Percentiles rank a stretch among this genome's conserved stretches.
phyloP scores from a whole-genome alignment of 2,113 vertebrate species.

The Calonectris borealis region DNA sequence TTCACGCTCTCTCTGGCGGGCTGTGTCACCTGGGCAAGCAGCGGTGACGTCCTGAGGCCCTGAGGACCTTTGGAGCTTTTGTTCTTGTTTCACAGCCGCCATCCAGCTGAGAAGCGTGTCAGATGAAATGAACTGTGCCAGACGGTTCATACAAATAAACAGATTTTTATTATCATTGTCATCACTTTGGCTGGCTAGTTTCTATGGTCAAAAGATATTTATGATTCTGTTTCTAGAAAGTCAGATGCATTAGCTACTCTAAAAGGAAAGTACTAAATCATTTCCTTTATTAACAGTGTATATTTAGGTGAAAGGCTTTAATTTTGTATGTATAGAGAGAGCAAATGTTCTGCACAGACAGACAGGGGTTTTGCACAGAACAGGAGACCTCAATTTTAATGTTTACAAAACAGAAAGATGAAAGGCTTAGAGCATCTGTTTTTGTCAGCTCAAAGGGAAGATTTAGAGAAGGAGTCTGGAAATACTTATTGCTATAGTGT shows the following conservation, averaged over 20 bases:
- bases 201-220: not conserved
- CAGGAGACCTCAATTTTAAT: not conserved
- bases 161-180: not conserved
- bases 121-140: not conserved
- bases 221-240: not conserved
- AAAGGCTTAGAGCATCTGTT: not conserved
- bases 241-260: not conserved
- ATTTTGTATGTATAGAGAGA: not conserved
- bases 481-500: not conserved
- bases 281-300: not conserved
- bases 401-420: not conserved
- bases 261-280: not conserved
- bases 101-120: not conserved
- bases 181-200: not conserved
- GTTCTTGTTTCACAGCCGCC: not conserved
- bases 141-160: not conserved
- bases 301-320: not conserved
- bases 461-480: not conserved
- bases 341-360: not conserved
- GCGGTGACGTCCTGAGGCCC: rapidly evolving
- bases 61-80: not conserved
- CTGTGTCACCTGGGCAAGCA: not conserved
- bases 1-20: not conserved
- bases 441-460: not conserved
- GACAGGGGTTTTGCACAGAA: not conserved